Percentiles rank a stretch among this genome's conserved stretches.
phyloP scores from a whole-genome alignment of 1,140 invertebrate genomes.

The Drosophila orosa region DNA sequence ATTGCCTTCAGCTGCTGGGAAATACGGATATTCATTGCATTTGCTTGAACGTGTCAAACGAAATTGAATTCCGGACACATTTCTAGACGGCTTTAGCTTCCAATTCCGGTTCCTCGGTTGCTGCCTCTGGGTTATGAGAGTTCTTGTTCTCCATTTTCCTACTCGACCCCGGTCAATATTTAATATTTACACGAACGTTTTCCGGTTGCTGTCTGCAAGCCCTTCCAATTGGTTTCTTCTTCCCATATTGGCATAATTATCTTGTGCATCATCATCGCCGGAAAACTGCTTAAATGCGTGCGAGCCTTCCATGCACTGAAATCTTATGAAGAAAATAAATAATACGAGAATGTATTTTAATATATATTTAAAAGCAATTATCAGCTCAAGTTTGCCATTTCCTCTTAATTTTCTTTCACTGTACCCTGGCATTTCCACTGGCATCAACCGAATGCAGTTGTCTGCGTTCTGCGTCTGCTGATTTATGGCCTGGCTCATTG shows the following conservation, averaged over 20 bases:
- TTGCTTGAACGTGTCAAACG: conserved; percentile 43
- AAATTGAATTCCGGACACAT: conserved; percentile 57
- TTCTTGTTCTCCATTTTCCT: background rate
- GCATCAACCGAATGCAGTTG: conserved; percentile 40
- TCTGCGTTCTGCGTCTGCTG: conserved; percentile 50
- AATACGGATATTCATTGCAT: conserved; percentile 33
- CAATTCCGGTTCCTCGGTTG: background rate
- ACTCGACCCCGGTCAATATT: conserved; percentile 36
- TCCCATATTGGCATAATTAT: conserved; percentile 49
- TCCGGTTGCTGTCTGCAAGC: conserved; percentile 11
- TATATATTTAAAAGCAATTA: background rate
- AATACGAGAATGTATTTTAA: background rate
- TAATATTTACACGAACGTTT: conserved; percentile 43
- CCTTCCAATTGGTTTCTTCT: conserved; percentile 25
- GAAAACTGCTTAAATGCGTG: conserved; percentile 40
- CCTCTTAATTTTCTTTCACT: background rate
- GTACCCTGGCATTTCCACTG: conserved; percentile 4
- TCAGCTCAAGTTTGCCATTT: background rate
- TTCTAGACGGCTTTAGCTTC: conserved; percentile 17
- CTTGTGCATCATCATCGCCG: conserved; percentile 23
- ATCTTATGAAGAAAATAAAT: background rate
- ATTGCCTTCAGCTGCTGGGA: conserved; percentile 22
- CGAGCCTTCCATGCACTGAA: background rate
- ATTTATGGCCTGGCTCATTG: conserved; percentile 69
- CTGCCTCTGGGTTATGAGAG: conserved; percentile 3